Conservation (phyloP, 2,113 vertebrate species). For the Centropus bengalensis region DNA sequence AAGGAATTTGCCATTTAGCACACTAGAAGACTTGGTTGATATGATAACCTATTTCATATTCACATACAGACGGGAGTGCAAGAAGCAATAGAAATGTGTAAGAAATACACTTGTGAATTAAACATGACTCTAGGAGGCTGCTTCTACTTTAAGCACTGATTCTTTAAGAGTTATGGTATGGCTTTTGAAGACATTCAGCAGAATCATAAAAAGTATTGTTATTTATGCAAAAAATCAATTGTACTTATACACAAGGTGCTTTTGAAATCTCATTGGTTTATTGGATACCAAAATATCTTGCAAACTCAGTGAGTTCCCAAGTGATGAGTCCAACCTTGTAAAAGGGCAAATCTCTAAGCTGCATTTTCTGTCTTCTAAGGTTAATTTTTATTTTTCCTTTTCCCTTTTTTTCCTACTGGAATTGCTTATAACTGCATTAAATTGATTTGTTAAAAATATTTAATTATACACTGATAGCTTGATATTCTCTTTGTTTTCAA, state of each 20-base stretch:
- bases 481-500: background rate
- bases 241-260: background rate
- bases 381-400: rapidly evolving
- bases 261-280: background rate
- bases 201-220: background rate
- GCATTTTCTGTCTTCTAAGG: background rate
- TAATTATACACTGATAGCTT: background rate
- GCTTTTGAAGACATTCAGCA: background rate
- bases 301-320: background rate
- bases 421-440: background rate
- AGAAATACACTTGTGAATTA: background rate
- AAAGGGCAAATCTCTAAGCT: background rate
- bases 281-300: background rate
- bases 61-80: background rate
- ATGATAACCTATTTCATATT: too few relatives aligned
- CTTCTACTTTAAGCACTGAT: background rate
- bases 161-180: background rate
- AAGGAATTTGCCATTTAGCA: background rate
- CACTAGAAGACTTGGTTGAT: background rate
- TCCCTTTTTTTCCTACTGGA: background rate
- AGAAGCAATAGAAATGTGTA: background rate
- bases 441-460: background rate
- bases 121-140: background rate
- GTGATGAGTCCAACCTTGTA: background rate
- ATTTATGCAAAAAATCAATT: background rate